Base-by-base conservation (phyloP, 2,888 invertebrate genomes). In the Ennomos erosarius region DNA sequence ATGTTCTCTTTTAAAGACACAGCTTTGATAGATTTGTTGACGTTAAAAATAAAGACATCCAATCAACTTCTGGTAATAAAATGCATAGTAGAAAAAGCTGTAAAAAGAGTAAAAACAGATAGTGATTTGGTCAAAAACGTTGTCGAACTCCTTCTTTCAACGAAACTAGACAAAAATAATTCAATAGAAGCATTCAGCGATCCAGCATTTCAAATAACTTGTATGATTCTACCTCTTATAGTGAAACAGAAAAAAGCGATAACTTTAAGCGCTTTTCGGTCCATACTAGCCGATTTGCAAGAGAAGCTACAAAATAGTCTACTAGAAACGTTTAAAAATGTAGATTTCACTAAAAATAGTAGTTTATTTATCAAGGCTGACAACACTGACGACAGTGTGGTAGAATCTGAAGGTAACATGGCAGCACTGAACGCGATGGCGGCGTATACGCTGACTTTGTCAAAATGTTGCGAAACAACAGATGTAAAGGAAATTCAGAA, bases 391-490 rank as follows among this genome's bases (percentile, higher is more conserved):
- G 82, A 85, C n/a, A 83, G 77, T 73, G 40, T 71, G 55, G 77
- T 77, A 69, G 75, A 80, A 69, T 78, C 76, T 61, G 84, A 84
- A 1, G 72, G 62, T 59, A 73, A 71, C 42, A 52, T 83, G 71
- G 88, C 88, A 79, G 81, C 79, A 79, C 68, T 89, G 57, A 90
- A 90, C 51, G 89, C 92, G 2, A 86, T 90, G 76, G 82, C 84
- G 1, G 90, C 91, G 1, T 92, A 86, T 73, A 81, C 90, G 1
- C 69, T 91, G 40, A 88, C 86, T 1, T 64, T 92, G 8, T 78
- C 89, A 8, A 90, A 85, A 62, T 90, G 85, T 64, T 91, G 90
- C 62, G 92, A 90, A 66, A 80, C 84, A 1, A 81, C 75, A 1
- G 81, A 89, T 52, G 67, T 55, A 0, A 80, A 79, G 10, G 89